Conservation (phyloP, 2,797 vertebrate genomes). For the Tenualosa ilisha region DNA sequence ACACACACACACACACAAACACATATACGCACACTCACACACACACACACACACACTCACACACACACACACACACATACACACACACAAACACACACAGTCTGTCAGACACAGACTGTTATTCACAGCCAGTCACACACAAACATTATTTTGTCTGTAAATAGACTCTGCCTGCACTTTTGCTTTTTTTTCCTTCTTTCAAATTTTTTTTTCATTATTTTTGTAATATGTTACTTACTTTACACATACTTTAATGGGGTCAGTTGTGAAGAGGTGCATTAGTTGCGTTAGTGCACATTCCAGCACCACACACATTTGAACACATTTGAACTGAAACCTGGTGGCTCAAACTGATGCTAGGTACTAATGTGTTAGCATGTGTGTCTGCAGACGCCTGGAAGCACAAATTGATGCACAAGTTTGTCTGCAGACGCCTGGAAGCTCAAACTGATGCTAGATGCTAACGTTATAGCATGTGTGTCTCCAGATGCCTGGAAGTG, state of each 20-base stretch:
- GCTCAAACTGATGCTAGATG: background rate
- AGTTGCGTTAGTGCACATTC: background rate
- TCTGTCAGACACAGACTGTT: constrained; percentile 53
- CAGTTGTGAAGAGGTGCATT: background rate
- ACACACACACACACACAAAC: constrained; percentile 13
- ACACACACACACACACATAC: constrained; percentile 21
- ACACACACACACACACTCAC: constrained; percentile 3
- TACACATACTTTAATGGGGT: background rate
- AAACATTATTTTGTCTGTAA: background rate
- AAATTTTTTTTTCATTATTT: background rate
- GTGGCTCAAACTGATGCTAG: background rate
- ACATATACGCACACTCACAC: constrained; percentile 4
- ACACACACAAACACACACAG: constrained; percentile 52
- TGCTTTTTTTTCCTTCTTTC: constrained; percentile 56
- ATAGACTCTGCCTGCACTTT: background rate
- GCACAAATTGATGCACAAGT: too few relatives aligned
- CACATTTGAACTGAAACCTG: too few relatives aligned
- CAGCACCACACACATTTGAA: too few relatives aligned
- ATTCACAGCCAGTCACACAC: constrained; percentile 32
- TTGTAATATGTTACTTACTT: too few relatives aligned
- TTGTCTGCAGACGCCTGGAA: too few relatives aligned
- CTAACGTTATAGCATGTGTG: background rate
- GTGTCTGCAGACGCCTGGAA: background rate
- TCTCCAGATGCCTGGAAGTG: background rate
- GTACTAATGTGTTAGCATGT: background rate